Percentiles rank a stretch among this genome's conserved stretches.
Conservation (phyloP, 2,888 invertebrate genomes). For the Anoplius nigerrimus region DNA sequence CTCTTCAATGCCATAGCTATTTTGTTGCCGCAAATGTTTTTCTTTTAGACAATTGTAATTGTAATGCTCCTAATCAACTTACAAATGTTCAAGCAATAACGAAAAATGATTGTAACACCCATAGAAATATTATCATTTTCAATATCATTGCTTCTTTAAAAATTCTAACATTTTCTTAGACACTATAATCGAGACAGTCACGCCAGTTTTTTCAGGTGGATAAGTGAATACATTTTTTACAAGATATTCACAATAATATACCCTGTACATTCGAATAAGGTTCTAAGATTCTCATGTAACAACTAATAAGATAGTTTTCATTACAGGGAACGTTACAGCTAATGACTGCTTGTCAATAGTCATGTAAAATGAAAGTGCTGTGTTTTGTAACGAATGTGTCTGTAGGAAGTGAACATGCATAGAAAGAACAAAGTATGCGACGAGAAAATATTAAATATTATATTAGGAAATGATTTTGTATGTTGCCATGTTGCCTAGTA, state of each 20-base stretch:
- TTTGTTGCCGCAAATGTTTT: too few species aligned
- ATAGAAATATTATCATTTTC: not conserved
- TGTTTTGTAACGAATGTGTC: slow-evolving; percentile 30
- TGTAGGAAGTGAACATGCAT: slow-evolving; percentile 36
- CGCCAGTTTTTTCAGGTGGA: too few species aligned
- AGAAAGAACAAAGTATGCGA: slow-evolving; percentile 32
- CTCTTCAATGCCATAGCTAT: too few species aligned
- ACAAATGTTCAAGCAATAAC: too few species aligned
- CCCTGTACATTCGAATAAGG: too few species aligned
- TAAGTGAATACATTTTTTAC: too few species aligned
- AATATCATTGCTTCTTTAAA: not conserved
- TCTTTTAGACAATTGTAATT: too few species aligned
- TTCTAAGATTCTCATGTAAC: not conserved
- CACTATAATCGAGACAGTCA: too few species aligned
- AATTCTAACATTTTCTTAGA: not conserved
- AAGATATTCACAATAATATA: too few species aligned
- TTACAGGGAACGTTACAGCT: slow-evolving; percentile 16
- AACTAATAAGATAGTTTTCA: slow-evolving; percentile 23
- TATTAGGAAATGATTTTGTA: slow-evolving; percentile 21
- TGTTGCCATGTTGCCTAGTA: slow-evolving; percentile 59
- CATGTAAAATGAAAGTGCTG: slow-evolving; percentile 25
- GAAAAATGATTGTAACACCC: not conserved
- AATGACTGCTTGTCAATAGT: slow-evolving; percentile 20
- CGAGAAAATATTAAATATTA: slow-evolving; percentile 25
- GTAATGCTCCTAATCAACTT: too few species aligned